phyloP scores from a whole-genome alignment of 2,797 vertebrate species.

The Tragopan temminckii region DNA sequence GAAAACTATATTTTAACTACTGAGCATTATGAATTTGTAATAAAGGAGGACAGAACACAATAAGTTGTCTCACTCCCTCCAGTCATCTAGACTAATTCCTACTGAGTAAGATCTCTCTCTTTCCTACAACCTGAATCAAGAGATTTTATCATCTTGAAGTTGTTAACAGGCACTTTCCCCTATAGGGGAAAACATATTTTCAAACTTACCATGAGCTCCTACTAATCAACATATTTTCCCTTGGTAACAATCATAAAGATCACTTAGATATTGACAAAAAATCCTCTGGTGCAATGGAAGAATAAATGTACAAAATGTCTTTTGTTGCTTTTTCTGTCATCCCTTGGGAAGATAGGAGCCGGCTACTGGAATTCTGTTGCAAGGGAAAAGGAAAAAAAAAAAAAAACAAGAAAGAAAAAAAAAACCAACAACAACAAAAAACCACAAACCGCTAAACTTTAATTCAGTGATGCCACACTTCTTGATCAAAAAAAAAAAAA shows the following conservation, averaged over 20 bases:
- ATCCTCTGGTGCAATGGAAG: not conserved
- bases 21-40: not conserved
- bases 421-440: not conserved
- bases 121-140: not conserved
- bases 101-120: not conserved
- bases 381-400: not conserved
- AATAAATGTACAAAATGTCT: not conserved
- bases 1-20: not conserved
- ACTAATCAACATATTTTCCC: not conserved
- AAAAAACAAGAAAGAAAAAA: not conserved
- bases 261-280: not conserved
- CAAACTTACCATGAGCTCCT: not conserved
- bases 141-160: not conserved
- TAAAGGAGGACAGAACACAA: not conserved
- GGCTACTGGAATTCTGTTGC: not conserved
- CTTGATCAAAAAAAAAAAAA: not conserved
- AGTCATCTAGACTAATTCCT: not conserved
- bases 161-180: not conserved
- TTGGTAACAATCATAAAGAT: not conserved
- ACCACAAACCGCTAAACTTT: not conserved
- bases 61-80: not conserved
- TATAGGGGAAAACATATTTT: not conserved
- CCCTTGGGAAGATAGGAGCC: not conserved
- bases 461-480: not conserved
- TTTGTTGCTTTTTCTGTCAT: not conserved